Evolutionary conservation across 2,888 invertebrate genomes (phyloP).

Genomic region (Drosophila leonis): DNA sequence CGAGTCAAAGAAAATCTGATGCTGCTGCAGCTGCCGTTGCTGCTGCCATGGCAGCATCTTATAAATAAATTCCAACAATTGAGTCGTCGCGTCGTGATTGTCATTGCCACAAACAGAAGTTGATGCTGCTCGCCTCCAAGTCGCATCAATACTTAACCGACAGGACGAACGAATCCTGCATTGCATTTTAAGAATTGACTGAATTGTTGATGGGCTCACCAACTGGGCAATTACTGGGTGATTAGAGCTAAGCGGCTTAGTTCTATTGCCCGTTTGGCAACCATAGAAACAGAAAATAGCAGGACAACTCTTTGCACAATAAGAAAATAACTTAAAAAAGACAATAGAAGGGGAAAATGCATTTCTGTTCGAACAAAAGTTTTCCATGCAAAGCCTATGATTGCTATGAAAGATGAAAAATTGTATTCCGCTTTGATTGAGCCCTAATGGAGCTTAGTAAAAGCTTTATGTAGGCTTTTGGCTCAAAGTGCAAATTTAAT

Average conservation of each 20-base stretch:
- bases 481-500: neutral
- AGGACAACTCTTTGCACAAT: neutral
- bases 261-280: neutral
- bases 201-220: constrained; percentile 3
- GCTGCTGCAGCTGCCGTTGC: neutral
- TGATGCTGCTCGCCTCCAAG: constrained; percentile 6
- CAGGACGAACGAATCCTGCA: neutral
- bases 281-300: neutral
- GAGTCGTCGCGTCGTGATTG: constrained; percentile 67
- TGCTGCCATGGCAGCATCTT: constrained; percentile 22
- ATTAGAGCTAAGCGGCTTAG: constrained; percentile 63
- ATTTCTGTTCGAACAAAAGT: neutral
- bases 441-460: neutral
- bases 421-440: neutral
- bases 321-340: neutral
- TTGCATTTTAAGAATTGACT: constrained; percentile 8
- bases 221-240: constrained; percentile 59
- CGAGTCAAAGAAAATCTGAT: constrained; percentile 42
- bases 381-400: neutral
- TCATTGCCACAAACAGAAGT: constrained; percentile 29
- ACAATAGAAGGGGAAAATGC: neutral
- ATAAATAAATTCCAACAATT: constrained; percentile 54
- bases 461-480: neutral
- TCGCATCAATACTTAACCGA: constrained; percentile 35
- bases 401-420: neutral